Base-by-base conservation (phyloP, 2,888 invertebrate species). In the Acleris literana region DNA sequence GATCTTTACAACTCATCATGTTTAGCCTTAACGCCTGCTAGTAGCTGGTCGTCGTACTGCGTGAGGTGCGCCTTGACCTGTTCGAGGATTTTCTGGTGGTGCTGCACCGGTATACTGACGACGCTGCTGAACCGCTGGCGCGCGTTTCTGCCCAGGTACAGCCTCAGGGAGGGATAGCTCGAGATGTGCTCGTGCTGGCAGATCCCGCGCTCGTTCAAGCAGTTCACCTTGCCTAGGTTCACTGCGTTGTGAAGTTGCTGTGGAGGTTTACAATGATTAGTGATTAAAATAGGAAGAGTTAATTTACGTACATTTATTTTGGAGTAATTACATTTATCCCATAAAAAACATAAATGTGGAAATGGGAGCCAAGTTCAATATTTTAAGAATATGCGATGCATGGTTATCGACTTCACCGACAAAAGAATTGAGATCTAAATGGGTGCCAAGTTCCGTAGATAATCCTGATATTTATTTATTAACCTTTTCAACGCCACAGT, bases 151-250 rank as follows among this genome's bases (percentile, higher is more conserved):
- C 68, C 72, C 3, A 90, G 73, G 72, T 90, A 93, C 0, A 93
- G 75, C 17, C 82, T 82, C 3, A 93, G 80, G 0, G 88, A 82
- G 0, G 93, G 93, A 71, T 93, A 93, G 61, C 83, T 81, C 39
- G 80, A 80, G 29, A 93, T 83, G 44, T 86, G 86, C 68, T 93
- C 90, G 71, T 87, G 84, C 65, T 88, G 87, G 70, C 93, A 93
- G 0, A 92, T 70, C 1, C 82, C 80, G 2, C 90, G 82, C 29
- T 92, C 91, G 5, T 76, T 77, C 6, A 90, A 67, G 74, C 93
- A 93, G 76, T 93, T 88, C 68, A 93, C 93, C 79, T 84, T 87
- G 59, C 90, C 93, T 7, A 88, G 81, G 20, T 88, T 79, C 0
- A 92, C 83, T 2, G 83, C 82, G 68, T 85, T 82, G 74, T 84